Percentiles rank a stretch among this genome's conserved stretches.
These are phyloP conservation scores for Rhegmatorhina hoffmannsi DNA, from an alignment of 2,113 vertebrate genomes.

Conservation along the genomic window DNA sequence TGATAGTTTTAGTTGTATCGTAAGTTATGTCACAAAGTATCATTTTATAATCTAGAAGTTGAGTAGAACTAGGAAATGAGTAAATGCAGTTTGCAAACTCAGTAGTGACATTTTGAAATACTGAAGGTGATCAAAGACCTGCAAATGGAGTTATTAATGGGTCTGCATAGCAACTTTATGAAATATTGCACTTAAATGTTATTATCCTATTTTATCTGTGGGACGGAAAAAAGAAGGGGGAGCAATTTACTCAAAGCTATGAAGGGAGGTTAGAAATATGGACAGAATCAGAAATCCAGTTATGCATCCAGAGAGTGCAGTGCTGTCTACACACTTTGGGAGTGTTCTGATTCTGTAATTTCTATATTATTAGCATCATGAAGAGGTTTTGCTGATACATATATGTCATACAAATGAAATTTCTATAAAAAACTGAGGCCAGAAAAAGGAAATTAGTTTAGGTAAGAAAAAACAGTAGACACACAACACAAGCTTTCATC, in stretches of 20 bases:
- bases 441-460: not conserved
- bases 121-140: not conserved
- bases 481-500: not conserved
- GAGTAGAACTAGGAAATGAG: not conserved
- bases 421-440: not conserved
- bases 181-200: not conserved
- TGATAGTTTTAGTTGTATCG: not conserved
- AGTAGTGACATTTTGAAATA: constrained; percentile 10
- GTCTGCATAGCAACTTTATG: not conserved
- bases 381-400: not conserved
- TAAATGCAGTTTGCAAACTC: not conserved
- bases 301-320: not conserved
- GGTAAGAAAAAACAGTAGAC: not conserved
- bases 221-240: not conserved
- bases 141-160: constrained; percentile 19
- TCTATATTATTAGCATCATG: not conserved
- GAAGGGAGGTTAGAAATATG: not conserved
- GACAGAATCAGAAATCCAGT: not conserved
- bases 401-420: not conserved
- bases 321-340: not conserved
- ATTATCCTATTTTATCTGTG: not conserved
- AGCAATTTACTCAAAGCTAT: not conserved
- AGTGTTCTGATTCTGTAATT: not conserved
- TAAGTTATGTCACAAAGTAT: not conserved
- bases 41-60: not conserved